Evolutionary conservation across 2,888 invertebrate species (phyloP), one percentile per base, ranked within the genome.

Genomic region (Xanthia icteritia): DNA sequence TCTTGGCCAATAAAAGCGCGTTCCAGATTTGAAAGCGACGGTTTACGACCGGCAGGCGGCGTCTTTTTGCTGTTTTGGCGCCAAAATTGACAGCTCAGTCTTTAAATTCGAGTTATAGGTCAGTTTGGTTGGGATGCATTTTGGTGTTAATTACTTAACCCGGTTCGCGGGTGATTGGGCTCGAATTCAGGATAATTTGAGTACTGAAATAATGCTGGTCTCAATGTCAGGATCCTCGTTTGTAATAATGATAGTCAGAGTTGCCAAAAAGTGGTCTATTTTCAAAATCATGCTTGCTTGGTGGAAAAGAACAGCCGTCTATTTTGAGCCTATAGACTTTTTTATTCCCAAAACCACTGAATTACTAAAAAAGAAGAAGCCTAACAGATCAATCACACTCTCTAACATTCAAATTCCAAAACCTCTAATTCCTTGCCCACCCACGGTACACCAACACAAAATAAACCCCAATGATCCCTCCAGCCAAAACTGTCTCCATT

Each of bases 31-130:
- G 94, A 96, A 96, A 94, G 92, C 94, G 95, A 93, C 96, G 94
- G 95, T 96, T 96, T 96, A 96, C 95, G 96, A 96, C 89, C 92
- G 90, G 83, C 94, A 92, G 93, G 93, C 94, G 94, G 93, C 94
- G 94, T 94, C 94, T 94, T 95, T 95, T 94, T 92, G 94, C 93
- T 92, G 93, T 96, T 96, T 96, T 96, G 96, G 96, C 96, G 96
- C 96, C 96, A 96, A 96, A 96, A 94, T 94, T 94, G 93, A 94
- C 94, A 95, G 92, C 90, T 92, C 63, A 84, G 87, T 88, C 83
- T 87, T 88, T 81, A 88, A 88, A 82, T 82, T 76, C 86, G 71
- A 86, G 85, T 88, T 93, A 92, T 92, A 90, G 90, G 86, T 84
- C 87, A 84, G 81, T 84, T 75, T 79, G 54, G 76, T 65, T 51